Conservation (phyloP, 2,797 vertebrate genomes). For the Protosalanx chinensis region DNA sequence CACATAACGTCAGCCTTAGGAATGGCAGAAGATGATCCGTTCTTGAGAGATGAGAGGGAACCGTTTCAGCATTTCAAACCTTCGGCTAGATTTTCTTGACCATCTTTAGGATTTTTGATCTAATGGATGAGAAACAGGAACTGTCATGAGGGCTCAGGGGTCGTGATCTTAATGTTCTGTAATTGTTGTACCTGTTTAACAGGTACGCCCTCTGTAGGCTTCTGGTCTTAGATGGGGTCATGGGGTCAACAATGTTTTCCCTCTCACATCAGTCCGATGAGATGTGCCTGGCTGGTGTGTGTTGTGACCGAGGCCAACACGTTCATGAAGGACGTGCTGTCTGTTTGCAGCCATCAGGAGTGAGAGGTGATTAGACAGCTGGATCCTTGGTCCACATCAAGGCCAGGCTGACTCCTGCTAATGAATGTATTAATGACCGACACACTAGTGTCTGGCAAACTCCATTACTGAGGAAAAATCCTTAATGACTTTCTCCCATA, state of each 20-base stretch:
- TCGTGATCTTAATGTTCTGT: too few species aligned
- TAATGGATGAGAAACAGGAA: too few species aligned
- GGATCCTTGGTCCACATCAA: constrained; percentile 41
- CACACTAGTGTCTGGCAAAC: constrained; percentile 35
- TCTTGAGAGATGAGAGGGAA: too few species aligned
- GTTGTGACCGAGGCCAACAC: constrained; percentile 30
- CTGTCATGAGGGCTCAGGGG: too few species aligned
- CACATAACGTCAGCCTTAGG: too few species aligned
- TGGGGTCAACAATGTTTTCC: constrained; percentile 13
- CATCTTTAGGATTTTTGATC: too few species aligned
- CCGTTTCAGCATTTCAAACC: too few species aligned
- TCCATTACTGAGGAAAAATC: constrained; percentile 61
- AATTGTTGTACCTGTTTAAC: too few species aligned
- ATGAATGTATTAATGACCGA: constrained; percentile 59
- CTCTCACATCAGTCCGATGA: constrained; percentile 43
- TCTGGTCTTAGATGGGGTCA: neutral
- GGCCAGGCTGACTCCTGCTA: constrained; percentile 31
- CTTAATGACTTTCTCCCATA: constrained; percentile 56
- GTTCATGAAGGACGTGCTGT: constrained; percentile 36
- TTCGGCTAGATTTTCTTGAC: too few species aligned
- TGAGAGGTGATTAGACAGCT: constrained; percentile 37
- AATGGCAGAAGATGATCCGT: too few species aligned
- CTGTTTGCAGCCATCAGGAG: constrained; percentile 29
- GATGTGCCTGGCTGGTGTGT: constrained; percentile 28
- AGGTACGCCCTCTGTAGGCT: too few species aligned